Conservation (phyloP, 35 echinoderm and acorn worm species). For the Ophiothrix spiculata region DNA sequence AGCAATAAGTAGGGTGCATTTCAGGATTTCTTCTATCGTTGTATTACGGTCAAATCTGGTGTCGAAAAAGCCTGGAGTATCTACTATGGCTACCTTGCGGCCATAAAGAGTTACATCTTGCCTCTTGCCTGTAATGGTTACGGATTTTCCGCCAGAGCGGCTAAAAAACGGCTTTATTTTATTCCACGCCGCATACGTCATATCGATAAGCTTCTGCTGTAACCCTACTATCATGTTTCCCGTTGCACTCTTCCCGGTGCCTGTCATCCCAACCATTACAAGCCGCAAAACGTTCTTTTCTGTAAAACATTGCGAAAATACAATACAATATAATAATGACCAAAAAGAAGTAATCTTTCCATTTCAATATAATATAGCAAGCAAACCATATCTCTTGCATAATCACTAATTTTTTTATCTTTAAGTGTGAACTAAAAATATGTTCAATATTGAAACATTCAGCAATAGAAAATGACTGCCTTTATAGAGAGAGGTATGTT, state of each 20-base stretch:
- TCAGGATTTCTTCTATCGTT: neutral
- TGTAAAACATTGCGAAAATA: too few relatives aligned
- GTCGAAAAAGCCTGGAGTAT: neutral
- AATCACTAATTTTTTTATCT: too few relatives aligned
- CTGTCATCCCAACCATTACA: neutral
- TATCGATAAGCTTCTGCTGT: neutral
- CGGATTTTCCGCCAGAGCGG: neutral
- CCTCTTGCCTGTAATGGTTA: neutral
- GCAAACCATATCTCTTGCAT: too few relatives aligned
- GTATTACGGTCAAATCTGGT: neutral
- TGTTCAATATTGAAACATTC: too few relatives aligned
- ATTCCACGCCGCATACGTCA: neutral
- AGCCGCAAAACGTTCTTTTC: neutral
- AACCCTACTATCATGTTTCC: neutral
- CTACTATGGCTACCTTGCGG: neutral
- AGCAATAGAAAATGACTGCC: too few relatives aligned
- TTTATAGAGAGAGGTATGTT: too few relatives aligned
- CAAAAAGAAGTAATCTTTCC: too few relatives aligned
- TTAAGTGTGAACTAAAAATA: too few relatives aligned
- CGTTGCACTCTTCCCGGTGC: neutral
- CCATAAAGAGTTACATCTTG: neutral
- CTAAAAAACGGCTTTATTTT: neutral
- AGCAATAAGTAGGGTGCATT: neutral
- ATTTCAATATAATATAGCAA: too few relatives aligned
- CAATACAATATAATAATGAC: too few relatives aligned